Evolutionary conservation across 2,113 vertebrate species (phyloP), one percentile per base, ranked within the genome.

Genomic region (Lepidothrix coronata): DNA sequence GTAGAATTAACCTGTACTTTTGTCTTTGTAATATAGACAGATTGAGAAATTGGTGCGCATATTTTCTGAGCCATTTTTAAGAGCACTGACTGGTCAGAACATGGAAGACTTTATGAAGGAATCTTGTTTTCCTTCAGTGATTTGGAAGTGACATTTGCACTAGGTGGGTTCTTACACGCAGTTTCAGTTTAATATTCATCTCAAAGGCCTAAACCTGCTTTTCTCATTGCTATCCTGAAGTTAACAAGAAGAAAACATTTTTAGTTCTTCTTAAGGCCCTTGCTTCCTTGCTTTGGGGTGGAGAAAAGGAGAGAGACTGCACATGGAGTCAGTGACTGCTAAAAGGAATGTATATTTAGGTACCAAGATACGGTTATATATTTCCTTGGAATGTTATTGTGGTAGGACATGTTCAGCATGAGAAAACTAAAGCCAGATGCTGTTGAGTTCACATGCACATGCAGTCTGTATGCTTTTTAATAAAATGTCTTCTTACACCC

Each of bases 361-460:
- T 77, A 70, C 14, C 28, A 62, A 63, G 17, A 74, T 48, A 37
- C 3, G 58, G 21, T 23, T 7, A 37, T 2, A 1, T 9, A 31
- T 37, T 31, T 89, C 14, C 66, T 74, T 43, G 35, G 37, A 84
- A 62, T 1, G 3, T 20, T 62, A 13, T 27, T 63, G 19, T 16
- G 1, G 12, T 46, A 62, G 33, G 5, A 44, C 5, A 46, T 5
- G n/a, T 15, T 71, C 44, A 75, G 27, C 35, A 48, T 24, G 27
- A 59, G 48, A 68, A 88, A 52, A 25, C 20, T 33, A 81, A 87
- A 22, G 35, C 13, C 19, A 81, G 52, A 33, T 41, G 13, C 21
- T 39, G 3, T 14, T 0, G 1, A 35, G 33, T 30, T 55, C 1
- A 6, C 1, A 2, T 33, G 13, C 14, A 63, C 0, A 2, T 49